These are phyloP conservation scores for Amphibalanus amphitrite DNA, from an alignment of 1,140 invertebrate species.

Conservation along the genomic window DNA sequence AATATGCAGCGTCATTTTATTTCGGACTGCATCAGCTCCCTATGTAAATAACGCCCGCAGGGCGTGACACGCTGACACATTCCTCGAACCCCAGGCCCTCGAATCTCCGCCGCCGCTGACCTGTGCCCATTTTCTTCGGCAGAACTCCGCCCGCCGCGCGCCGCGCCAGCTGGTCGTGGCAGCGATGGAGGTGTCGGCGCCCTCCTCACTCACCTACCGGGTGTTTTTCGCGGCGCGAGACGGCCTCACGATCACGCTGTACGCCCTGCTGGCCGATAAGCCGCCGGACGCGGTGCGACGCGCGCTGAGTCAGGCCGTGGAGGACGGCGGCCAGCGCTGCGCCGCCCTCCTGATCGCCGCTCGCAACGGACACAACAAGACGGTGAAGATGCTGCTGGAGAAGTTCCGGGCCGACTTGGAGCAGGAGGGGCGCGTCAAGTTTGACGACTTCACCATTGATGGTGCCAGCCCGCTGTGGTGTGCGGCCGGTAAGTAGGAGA, in stretches of 20 bases:
- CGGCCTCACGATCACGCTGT: slow-evolving; percentile 57
- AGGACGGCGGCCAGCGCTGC: slow-evolving; percentile 62
- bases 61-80: no score
- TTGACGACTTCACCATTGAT: slow-evolving; percentile 76
- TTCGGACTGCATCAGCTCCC: no score
- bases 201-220: slow-evolving; percentile 32
- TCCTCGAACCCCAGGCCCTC: no score
- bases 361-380: slow-evolving; percentile 58
- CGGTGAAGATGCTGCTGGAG: slow-evolving; percentile 58
- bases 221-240: slow-evolving; percentile 58
- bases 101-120: no score
- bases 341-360: slow-evolving; percentile 77
- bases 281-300: slow-evolving; percentile 36
- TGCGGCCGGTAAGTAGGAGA: slow-evolving; percentile 49
- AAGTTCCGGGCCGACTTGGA: slow-evolving; percentile 68
- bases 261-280: slow-evolving; percentile 47
- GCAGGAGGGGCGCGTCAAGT: slow-evolving; percentile 68
- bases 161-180: no score
- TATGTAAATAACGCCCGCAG: no score
- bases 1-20: no score
- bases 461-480: slow-evolving; percentile 84
- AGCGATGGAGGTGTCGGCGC: slow-evolving; percentile 8
- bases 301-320: slow-evolving; percentile 45
- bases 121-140: no score
- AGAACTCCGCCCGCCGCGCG: no score